phyloP scores from a whole-genome alignment of 2,797 vertebrate genomes.

The Mus minutoides region DNA sequence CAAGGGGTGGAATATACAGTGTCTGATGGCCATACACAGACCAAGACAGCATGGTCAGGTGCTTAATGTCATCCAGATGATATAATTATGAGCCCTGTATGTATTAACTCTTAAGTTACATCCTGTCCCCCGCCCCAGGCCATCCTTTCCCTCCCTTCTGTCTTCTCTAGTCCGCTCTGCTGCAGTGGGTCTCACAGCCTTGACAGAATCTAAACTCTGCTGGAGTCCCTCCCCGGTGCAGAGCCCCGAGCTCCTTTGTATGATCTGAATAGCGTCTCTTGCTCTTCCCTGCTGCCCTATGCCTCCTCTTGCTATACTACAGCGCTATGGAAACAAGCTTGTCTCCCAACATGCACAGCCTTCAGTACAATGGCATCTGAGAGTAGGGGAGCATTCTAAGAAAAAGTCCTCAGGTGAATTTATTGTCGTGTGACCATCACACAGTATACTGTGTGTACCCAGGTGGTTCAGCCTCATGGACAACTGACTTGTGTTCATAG shows the following conservation, averaged over 20 bases:
- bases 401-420: not conserved
- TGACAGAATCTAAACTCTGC: not conserved
- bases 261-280: too few relatives aligned
- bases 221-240: fast-evolving
- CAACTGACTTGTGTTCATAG: too few relatives aligned
- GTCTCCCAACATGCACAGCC: too few relatives aligned
- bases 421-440: not conserved
- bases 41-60: not conserved
- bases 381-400: not conserved
- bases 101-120: not conserved
- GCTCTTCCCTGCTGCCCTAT: too few relatives aligned
- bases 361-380: not conserved
- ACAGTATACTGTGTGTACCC: not conserved
- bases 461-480: not conserved
- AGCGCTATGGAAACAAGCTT: not conserved
- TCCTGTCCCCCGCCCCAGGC: not conserved
- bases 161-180: not conserved
- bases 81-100: not conserved
- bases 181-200: not conserved
- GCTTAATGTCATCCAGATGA: not conserved
- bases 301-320: too few relatives aligned
- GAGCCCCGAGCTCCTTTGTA: not conserved
- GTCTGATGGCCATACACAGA: not conserved
- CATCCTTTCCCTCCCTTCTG: not conserved
- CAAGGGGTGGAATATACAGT: not conserved